Evolutionary conservation across 2,888 invertebrate genomes (phyloP).

Genomic region (Drosophila aldrichi): DNA sequence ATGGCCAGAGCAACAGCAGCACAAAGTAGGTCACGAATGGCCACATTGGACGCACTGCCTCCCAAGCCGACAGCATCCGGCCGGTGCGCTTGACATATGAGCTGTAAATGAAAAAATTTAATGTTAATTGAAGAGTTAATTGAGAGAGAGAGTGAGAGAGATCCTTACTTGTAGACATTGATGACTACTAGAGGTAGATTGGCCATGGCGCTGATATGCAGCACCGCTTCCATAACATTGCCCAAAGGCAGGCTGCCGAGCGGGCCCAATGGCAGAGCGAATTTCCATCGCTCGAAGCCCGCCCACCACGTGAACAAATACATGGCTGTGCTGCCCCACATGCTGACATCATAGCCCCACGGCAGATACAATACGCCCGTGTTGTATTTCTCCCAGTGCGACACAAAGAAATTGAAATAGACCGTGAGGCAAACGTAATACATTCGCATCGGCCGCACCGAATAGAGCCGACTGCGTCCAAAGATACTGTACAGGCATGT

Average conservation of each 20-base stretch:
- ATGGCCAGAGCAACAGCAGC: conserved; percentile 92
- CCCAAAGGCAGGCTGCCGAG: conserved; percentile 88
- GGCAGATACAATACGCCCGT: conserved; percentile 97
- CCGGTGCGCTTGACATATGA: conserved; percentile 95
- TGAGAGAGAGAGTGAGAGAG: conserved; percentile 47
- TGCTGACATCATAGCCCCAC: conserved; percentile 99
- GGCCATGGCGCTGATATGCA: conserved; percentile 94
- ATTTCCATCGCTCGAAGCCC: conserved; percentile 94
- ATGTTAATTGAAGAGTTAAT: too few species aligned
- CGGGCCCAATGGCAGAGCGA: conserved; percentile 88
- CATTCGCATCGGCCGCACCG: conserved; percentile 92
- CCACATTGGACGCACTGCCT: conserved; percentile 95
- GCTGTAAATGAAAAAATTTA: conserved; percentile 85
- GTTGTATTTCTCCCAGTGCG: conserved; percentile 99
- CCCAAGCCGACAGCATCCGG: conserved; percentile 91
- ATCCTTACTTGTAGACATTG: conserved; percentile 93
- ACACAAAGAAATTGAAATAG: conserved; percentile 96
- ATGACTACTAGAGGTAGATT: conserved; percentile 95
- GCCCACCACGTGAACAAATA: conserved; percentile 87
- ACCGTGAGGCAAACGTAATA: conserved; percentile 97
- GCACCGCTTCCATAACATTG: conserved; percentile 91
- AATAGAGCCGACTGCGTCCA: conserved; percentile 88
- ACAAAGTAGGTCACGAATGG: conserved; percentile 91
- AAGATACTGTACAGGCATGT: conserved; percentile 97
- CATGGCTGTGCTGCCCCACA: conserved; percentile 90